A percentile compares a stretch with the other conserved stretches of the same genome.
Evolutionary conservation across 2,113 vertebrate species (phyloP).

Genomic region (Plotosus lineatus): DNA sequence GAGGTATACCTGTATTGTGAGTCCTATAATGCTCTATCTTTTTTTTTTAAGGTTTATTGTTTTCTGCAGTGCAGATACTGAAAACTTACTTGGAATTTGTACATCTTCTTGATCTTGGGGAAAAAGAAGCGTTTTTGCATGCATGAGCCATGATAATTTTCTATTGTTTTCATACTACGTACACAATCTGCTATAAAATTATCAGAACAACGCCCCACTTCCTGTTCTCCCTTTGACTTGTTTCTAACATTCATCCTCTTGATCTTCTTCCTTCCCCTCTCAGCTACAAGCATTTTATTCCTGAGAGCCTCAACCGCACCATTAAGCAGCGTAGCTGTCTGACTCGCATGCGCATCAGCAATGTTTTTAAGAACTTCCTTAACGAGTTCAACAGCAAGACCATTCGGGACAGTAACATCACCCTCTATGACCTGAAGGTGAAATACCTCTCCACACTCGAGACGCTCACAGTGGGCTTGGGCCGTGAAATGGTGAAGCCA

Average conservation of each 20-base stretch:
- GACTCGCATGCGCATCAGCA: conserved; percentile 92
- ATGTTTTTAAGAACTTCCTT: conserved; percentile 96
- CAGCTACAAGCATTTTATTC: conserved; percentile 94
- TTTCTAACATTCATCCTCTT: conserved; percentile 1
- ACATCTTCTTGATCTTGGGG: too few relatives aligned
- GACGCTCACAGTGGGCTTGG: conserved; percentile 83
- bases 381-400: conserved; percentile 94
- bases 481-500: conserved; percentile 82
- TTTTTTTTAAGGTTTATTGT: too few relatives aligned
- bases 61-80: too few relatives aligned
- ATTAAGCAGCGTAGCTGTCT: conserved; percentile 93
- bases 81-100: too few relatives aligned
- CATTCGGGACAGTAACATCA: conserved; percentile 86
- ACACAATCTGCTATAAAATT: not conserved
- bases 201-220: not conserved
- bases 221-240: conserved; percentile 2
- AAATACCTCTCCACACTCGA: conserved; percentile 96
- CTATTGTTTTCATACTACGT: not conserved
- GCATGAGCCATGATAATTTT: not conserved
- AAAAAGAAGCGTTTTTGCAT: not conserved
- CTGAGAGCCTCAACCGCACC: conserved; percentile 84
- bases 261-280: conserved; percentile 34
- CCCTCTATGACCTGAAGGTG: conserved; percentile 88
- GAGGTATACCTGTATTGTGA: too few relatives aligned
- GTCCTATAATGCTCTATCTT: not conserved